phyloP scores from a whole-genome alignment of 1,140 invertebrate species.

The Leptoteleia sp. region DNA sequence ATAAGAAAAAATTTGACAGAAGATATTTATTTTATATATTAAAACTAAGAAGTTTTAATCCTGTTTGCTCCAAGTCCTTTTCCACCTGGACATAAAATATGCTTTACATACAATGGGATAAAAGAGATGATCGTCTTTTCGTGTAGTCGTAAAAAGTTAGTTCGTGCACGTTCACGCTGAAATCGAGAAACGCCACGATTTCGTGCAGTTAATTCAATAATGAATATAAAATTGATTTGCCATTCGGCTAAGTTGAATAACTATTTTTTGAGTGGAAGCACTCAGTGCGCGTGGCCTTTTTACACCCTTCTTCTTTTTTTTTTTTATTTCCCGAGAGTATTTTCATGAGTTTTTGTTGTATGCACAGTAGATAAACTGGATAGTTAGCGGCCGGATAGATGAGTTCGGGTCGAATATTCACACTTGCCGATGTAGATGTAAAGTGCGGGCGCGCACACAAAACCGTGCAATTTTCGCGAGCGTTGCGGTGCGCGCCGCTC shows the following conservation, averaged over 20 bases:
- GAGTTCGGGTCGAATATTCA: conserved; percentile 33
- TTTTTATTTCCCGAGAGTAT: conserved; percentile 19
- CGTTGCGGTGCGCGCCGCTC: conserved; percentile 52
- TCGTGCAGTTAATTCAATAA: conserved; percentile 6
- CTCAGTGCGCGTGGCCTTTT: conserved; percentile 14
- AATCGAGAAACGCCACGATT: too few relatives aligned
- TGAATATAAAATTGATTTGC: conserved; percentile 15
- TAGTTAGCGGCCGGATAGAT: conserved; percentile 48
- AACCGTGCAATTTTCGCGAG: conserved; percentile 48
- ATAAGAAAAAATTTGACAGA: too few relatives aligned
- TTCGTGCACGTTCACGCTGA: too few relatives aligned
- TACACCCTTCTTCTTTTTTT: too few relatives aligned
- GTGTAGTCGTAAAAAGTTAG: too few relatives aligned
- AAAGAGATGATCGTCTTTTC: too few relatives aligned
- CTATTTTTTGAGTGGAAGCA: conserved; percentile 23
- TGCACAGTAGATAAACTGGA: conserved; percentile 56
- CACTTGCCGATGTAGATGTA: conserved; percentile 45
- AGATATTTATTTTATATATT: too few relatives aligned
- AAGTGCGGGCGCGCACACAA: conserved; percentile 49
- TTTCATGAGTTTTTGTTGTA: conserved; percentile 59
- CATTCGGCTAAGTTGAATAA: conserved; percentile 4
- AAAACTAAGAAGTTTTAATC: too few relatives aligned
- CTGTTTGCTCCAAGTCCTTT: too few relatives aligned
- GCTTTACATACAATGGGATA: too few relatives aligned
- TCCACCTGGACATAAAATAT: too few relatives aligned